Evolutionary conservation across 2,113 vertebrate species (phyloP).

Genomic region (Candoia aspera): DNA sequence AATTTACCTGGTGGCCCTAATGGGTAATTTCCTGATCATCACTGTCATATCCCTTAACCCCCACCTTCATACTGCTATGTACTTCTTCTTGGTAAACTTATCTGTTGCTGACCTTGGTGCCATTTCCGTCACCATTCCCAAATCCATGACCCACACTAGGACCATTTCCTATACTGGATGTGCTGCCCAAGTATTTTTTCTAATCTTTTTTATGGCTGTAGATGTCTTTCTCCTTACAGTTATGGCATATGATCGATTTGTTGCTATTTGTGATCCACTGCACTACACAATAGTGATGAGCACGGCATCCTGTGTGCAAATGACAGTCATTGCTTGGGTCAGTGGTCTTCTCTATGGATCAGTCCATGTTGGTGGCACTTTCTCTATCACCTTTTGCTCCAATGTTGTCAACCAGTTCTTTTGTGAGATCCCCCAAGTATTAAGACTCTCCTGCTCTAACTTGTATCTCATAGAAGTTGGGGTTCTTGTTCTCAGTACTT

Average conservation of each 20-base stretch:
- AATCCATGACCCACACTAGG: background rate
- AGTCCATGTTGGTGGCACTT: background rate
- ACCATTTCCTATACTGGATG: slow-evolving; percentile 22
- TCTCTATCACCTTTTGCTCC: background rate
- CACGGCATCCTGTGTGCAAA: background rate
- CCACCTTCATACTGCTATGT: slow-evolving; percentile 30
- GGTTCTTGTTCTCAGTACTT: background rate
- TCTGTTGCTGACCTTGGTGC: slow-evolving; percentile 24
- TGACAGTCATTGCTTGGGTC: slow-evolving; percentile 1
- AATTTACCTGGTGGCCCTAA: slow-evolving; percentile 7
- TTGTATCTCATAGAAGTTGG: background rate
- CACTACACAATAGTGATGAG: slow-evolving; percentile 14
- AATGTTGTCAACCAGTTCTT: background rate
- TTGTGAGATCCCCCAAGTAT: background rate
- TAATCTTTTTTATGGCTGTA: background rate
- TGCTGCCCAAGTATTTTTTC: slow-evolving; percentile 25
- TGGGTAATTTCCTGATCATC: slow-evolving; percentile 20
- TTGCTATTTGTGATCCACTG: slow-evolving; percentile 30
- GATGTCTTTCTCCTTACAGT: slow-evolving; percentile 16
- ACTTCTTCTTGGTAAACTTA: slow-evolving; percentile 27
- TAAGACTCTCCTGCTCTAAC: background rate
- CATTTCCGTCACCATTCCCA: background rate
- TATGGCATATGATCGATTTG: slow-evolving; percentile 34
- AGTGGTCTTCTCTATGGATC: background rate
- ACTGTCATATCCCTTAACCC: background rate